A percentile compares a stretch with the other conserved stretches of the same genome.
Conservation (phyloP, 1,140 invertebrate genomes). For the Polypedilum pembai region DNA sequence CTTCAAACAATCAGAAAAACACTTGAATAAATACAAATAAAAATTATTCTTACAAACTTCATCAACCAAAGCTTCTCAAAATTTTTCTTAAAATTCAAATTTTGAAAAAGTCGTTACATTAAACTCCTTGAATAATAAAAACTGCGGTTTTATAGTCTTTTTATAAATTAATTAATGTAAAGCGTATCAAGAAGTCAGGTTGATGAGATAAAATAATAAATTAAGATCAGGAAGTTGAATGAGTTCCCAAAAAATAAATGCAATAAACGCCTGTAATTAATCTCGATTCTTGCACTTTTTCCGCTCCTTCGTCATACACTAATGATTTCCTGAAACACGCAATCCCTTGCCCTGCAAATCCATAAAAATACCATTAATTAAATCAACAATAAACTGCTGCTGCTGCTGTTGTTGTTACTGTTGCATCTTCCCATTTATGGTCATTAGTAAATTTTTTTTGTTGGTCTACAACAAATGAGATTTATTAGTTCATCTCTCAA, state of each 20-base stretch:
- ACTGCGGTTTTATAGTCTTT: too few species aligned
- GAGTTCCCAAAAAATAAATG: conserved; percentile 1
- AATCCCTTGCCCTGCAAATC: background rate
- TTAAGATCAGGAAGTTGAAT: background rate
- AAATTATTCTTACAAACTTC: too few species aligned
- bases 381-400: conserved; percentile 16
- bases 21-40: too few species aligned
- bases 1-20: too few species aligned
- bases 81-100: too few species aligned
- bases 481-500: background rate
- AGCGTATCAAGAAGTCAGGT: background rate
- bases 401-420: background rate
- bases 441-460: background rate
- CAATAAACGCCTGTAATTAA: conserved; percentile 12
- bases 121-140: too few species aligned
- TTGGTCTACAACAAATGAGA: background rate
- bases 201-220: background rate
- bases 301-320: background rate
- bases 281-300: background rate
- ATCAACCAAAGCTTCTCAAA: too few species aligned
- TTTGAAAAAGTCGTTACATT: too few species aligned
- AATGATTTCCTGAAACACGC: conserved; percentile 7
- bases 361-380: conserved; percentile 14
- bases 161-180: background rate
- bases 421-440: conserved; percentile 6